A percentile compares a stretch with the other conserved stretches of the same genome.
Conservation (phyloP, 2,113 vertebrate genomes). For the Spea bombifrons region DNA sequence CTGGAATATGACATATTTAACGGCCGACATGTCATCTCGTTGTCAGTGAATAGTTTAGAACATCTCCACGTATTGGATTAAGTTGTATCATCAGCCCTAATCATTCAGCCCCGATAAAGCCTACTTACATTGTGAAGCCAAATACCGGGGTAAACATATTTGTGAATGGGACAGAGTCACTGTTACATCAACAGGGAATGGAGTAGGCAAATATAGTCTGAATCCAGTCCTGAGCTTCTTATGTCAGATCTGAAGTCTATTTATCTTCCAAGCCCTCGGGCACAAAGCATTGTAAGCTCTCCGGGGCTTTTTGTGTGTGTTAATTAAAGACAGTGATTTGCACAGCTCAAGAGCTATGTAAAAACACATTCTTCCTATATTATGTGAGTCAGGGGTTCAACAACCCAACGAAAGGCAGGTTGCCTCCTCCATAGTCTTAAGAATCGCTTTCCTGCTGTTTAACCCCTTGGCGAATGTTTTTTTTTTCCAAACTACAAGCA, state of each 20-base stretch:
- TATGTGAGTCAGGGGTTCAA: conserved; percentile 22
- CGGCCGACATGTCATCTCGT: too few species aligned
- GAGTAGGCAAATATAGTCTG: not conserved
- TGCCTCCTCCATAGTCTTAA: not conserved
- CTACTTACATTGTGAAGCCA: not conserved
- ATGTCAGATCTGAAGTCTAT: conserved; percentile 18
- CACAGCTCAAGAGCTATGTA: conserved; percentile 10
- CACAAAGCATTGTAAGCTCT: conserved; percentile 30
- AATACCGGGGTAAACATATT: not conserved
- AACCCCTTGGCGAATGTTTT: conserved; percentile 13
- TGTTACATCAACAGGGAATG: not conserved
- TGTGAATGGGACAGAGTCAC: not conserved
- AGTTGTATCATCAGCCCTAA: too few species aligned
- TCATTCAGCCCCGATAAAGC: not conserved
- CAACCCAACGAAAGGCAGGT: conserved; percentile 23
- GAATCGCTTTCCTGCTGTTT: not conserved
- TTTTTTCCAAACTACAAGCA: too few species aligned
- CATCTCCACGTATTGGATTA: too few species aligned
- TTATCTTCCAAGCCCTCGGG: conserved; percentile 32
- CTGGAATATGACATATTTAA: too few species aligned
- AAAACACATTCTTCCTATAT: conserved; percentile 20
- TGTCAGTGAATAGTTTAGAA: too few species aligned
- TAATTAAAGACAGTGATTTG: conserved; percentile 43
- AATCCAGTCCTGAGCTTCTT: not conserved
- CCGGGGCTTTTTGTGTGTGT: conserved; percentile 37